Evolutionary conservation across 2,113 vertebrate genomes (phyloP).

Genomic region (Peromyscus californicus): DNA sequence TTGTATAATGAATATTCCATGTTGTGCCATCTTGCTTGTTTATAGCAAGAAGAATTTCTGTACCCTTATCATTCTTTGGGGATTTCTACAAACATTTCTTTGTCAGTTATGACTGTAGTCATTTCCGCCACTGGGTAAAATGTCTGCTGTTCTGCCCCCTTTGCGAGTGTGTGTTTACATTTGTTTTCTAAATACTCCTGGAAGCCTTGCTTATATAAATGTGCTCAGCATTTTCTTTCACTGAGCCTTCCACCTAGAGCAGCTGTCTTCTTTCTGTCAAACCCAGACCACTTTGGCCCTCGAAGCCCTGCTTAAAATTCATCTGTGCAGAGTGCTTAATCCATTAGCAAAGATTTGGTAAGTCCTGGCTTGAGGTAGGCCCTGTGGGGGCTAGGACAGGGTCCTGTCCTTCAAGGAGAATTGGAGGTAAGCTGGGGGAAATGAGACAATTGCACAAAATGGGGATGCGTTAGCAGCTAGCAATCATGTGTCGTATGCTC

Average conservation of each 20-base stretch:
- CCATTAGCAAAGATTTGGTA: constrained; percentile 67
- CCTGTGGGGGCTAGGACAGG: background rate
- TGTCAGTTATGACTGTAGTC: background rate
- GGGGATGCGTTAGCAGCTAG: constrained; percentile 7
- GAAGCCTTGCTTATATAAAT: constrained; percentile 43
- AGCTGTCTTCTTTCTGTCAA: constrained; percentile 60
- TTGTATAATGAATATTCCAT: constrained; percentile 63
- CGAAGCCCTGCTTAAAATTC: constrained; percentile 59
- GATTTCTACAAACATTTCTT: constrained; percentile 68
- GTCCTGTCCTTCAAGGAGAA: background rate
- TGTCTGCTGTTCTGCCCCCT: constrained; percentile 29
- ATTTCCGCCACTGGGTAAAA: constrained; percentile 62
- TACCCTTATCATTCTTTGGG: constrained; percentile 57
- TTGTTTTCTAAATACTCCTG: constrained; percentile 47
- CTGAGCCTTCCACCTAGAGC: constrained; percentile 59
- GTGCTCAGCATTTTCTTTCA: constrained; percentile 61
- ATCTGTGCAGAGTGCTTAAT: constrained; percentile 60
- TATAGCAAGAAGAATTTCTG: constrained; percentile 57
- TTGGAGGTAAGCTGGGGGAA: constrained; percentile 34
- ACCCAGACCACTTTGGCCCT: constrained; percentile 46
- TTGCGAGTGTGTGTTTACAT: constrained; percentile 17
- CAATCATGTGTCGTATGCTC: background rate
- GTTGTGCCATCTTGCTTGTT: constrained; percentile 57
- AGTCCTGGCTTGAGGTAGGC: background rate
- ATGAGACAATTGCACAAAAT: constrained; percentile 21